Base-by-base conservation (phyloP, 2,888 invertebrate genomes). In the Enchytraeus crypticus region DNA sequence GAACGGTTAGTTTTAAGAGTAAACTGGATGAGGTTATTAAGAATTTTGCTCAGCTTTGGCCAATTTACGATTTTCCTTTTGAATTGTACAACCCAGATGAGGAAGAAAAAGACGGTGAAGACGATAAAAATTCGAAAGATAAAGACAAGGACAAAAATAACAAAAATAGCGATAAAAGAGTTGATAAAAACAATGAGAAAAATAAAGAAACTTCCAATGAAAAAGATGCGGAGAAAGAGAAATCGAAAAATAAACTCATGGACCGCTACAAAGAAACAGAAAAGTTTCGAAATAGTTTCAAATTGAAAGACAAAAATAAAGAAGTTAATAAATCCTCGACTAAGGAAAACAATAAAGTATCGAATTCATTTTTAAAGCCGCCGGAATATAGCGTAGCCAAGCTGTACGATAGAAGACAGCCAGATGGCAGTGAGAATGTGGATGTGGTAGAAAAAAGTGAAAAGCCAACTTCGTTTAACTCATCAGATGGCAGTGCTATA, bases 11-110 rank as follows among this genome's bases (percentile, higher is more conserved):
- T 59, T 77, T 77, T 66, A 74, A 75, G 60, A 76, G 76, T 5
- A 77, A 77, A 55, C 70, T 77, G 47, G 77, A 77, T 59, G 77
- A 77, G 63, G 74, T 75, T 60, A 73, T 77, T 32, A 70, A 72
- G 21, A 73, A 73, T 57, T 77, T 74, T 62, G 71, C 71, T 53
- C 77, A 77, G 64, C 70, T 70, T 58, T 77, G 77, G 77, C 76
- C 77, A 1, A 71, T 76, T 26, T 70, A 67, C 61, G 77, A 77
- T 60, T 66, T 76, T 5, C 60, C 72, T 21, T 67, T 74, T 18
- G 69, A 72, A 26, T 60, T 68, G 11, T 32, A 53, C 29, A 57
- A 51, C 11, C 51, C 58, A 21, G 64, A 61, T 30, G 57, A 51
- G 5, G 57, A 57, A n/a, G 32, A n/a, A 29, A 56, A 51, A 8